A percentile compares a stretch with the other conserved stretches of the same genome.
These are phyloP conservation scores for Hypotaenidia okinawae DNA, from an alignment of 2,797 vertebrate species.

Conservation along the genomic window DNA sequence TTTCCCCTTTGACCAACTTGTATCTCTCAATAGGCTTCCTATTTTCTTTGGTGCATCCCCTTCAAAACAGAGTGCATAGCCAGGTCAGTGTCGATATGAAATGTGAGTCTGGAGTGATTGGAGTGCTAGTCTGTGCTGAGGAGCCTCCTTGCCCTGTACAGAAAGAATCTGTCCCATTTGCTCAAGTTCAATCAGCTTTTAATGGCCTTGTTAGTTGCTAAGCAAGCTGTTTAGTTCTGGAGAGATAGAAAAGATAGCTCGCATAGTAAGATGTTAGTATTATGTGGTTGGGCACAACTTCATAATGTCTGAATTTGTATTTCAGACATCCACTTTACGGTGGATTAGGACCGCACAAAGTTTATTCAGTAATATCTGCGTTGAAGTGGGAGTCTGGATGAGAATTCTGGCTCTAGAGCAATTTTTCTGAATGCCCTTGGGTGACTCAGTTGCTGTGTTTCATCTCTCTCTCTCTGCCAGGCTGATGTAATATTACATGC, in stretches of 20 bases:
- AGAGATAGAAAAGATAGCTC: not conserved
- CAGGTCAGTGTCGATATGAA: not conserved
- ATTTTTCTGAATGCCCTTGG: slow-evolving; percentile 18
- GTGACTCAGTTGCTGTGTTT: slow-evolving; percentile 40
- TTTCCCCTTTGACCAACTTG: not conserved
- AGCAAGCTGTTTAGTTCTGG: not conserved
- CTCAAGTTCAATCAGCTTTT: not conserved
- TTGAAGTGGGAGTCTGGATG: not conserved
- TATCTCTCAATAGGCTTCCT: not conserved
- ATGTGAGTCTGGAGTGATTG: not conserved
- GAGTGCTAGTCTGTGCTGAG: not conserved
- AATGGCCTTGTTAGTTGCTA: not conserved
- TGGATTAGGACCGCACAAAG: not conserved
- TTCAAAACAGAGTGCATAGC: slow-evolving; percentile 22
- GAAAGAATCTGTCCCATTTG: slow-evolving; percentile 2
- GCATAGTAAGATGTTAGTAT: not conserved
- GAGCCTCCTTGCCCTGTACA: slow-evolving; percentile 6
- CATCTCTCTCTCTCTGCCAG: not conserved
- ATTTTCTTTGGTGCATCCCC: not conserved
- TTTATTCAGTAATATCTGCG: not conserved
- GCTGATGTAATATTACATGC: slow-evolving; percentile 44
- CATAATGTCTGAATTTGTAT: not conserved
- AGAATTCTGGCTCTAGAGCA: not conserved
- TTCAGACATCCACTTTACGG: not conserved
- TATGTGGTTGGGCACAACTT: not conserved